Evolutionary conservation across 2,888 invertebrate species (phyloP).

Genomic region (Xiphydria camelus): DNA sequence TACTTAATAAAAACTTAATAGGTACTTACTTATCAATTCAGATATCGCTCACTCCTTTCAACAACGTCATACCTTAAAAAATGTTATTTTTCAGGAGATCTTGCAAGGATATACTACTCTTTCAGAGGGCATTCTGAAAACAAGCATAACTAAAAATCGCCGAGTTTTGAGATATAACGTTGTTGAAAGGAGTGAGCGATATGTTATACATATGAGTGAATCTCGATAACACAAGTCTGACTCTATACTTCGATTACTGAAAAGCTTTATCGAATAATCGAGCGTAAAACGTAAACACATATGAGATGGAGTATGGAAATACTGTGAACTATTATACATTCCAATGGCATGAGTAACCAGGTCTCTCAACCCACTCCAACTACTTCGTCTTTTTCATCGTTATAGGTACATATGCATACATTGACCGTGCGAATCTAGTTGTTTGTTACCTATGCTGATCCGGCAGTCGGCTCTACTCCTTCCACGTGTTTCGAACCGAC

Average conservation of each 20-base stretch:
- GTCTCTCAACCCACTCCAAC: slow-evolving; percentile 25
- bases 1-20: too few relatives aligned
- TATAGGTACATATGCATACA: slow-evolving; percentile 1
- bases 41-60: too few relatives aligned
- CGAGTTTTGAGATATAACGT: neutral
- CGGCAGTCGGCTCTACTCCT: too few relatives aligned
- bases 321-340: slow-evolving; percentile 44
- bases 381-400: slow-evolving; percentile 15
- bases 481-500: too few relatives aligned
- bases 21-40: too few relatives aligned
- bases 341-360: slow-evolving; percentile 34
- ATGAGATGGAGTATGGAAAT: slow-evolving; percentile 33
- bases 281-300: slow-evolving; percentile 15
- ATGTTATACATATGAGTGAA: neutral
- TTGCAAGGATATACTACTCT: too few relatives aligned
- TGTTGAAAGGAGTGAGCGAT: neutral
- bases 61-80: too few relatives aligned
- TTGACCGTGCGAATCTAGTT: slow-evolving; percentile 33
- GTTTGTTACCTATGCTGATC: too few relatives aligned
- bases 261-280: neutral
- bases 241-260: neutral
- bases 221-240: neutral
- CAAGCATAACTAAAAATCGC: too few relatives aligned
- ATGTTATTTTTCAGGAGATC: too few relatives aligned
- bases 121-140: too few relatives aligned